Base-by-base conservation (phyloP, 2,797 vertebrate genomes). In the Percopsis omiscomaycus region DNA sequence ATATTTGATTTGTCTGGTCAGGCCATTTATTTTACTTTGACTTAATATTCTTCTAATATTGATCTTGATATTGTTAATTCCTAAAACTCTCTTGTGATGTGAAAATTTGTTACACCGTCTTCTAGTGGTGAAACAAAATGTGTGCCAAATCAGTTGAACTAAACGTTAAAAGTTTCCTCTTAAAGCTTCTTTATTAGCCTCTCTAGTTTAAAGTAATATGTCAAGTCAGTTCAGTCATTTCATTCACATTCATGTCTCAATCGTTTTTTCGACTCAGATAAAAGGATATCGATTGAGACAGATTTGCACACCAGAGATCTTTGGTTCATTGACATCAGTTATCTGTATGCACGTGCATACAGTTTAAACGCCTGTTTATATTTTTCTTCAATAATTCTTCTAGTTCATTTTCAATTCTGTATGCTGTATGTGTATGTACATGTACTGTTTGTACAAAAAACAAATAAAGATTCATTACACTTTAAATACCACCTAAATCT, bases 191-290 rank as follows among this genome's bases (percentile, higher is more conserved):
- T 16, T 54, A 45, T 61, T 64, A 15, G 6, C 32, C 8, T 22
- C 13, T 56, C 71, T 78, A 71, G 71, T 69, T 59, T 13, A 71
- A 64, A 55, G 49, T 32, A 14, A 42, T 27, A n/a, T 12, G 44
- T 59, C 44, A 28, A 29, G n/a, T 58, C 54, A 42, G 6, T 61
- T 42, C 6, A 52, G n/a, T 62, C 28, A 30, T 60, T 53, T 11
- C 37, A 63, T 51, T 61, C 16, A 15, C 47, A 14, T 57, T 59
- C 61, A 16, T 49, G 57, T 65, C 32, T 70, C 49, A 32, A 15
- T 30, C 44, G n/a, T 63, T n/a, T 47, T 65, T 76, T 45, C 70
- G 63, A 73, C 53, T 51, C 28, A 69, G 59, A 78, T 78, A 56
- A 82, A 80, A 76, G 54, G 59, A 61, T 66, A 47, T 44, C 52